Percentiles rank a stretch among this genome's conserved stretches.
Conservation (phyloP, 2,888 invertebrate genomes). For the Augochlorella aurata region DNA sequence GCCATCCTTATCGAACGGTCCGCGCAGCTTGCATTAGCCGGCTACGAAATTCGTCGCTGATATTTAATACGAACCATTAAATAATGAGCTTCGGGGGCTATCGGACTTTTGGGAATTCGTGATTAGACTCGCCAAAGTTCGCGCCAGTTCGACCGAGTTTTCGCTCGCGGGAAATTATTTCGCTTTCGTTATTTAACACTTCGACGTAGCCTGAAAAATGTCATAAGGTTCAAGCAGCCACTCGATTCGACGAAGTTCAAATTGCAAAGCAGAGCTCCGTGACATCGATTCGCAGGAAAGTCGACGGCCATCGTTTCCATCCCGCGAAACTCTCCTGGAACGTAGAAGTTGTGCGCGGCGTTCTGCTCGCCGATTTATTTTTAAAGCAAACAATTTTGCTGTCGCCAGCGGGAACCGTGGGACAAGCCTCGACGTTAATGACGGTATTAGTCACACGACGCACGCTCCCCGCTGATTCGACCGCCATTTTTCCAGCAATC, state of each 20-base stretch:
- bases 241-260: too few relatives aligned
- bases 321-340: too few relatives aligned
- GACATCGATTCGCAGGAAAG: too few relatives aligned
- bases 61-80: slow-evolving; percentile 26
- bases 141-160: neutral
- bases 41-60: slow-evolving; percentile 23
- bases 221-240: too few relatives aligned
- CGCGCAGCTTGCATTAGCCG: slow-evolving; percentile 15
- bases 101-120: neutral
- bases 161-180: neutral
- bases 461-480: slow-evolving; percentile 15
- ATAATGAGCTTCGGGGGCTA: neutral
- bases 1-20: slow-evolving; percentile 28
- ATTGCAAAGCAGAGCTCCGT: too few relatives aligned
- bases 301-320: too few relatives aligned
- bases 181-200: neutral
- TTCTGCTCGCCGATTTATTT: neutral
- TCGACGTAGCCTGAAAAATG: too few relatives aligned
- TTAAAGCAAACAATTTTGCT: neutral
- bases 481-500: slow-evolving; percentile 20
- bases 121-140: neutral
- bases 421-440: slow-evolving; percentile 13
- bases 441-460: slow-evolving; percentile 26
- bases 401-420: neutral
- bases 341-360: neutral